Evolutionary conservation across 2,888 invertebrate species (phyloP).

Genomic region (Myopa testacea): DNA sequence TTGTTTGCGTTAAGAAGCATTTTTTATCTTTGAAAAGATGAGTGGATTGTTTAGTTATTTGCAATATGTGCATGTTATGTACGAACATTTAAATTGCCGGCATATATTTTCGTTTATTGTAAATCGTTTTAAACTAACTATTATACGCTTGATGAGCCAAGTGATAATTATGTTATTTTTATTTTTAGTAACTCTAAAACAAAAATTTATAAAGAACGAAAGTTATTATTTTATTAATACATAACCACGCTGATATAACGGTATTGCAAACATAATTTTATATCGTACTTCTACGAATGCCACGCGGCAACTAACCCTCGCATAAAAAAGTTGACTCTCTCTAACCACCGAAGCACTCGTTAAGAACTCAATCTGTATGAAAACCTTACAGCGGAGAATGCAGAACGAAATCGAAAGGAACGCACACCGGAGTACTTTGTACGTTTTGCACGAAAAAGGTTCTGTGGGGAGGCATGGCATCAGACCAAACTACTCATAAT

Average conservation of each 20-base stretch:
- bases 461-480: background rate
- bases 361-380: conserved; percentile 27
- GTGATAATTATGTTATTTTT: too few species aligned
- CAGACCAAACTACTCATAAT: background rate
- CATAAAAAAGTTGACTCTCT: conserved; percentile 56
- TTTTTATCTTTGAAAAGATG: too few species aligned
- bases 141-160: too few species aligned
- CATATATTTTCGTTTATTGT: too few species aligned
- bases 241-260: background rate
- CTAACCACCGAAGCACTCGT: conserved; percentile 50
- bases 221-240: too few species aligned
- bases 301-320: conserved; percentile 57
- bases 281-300: conserved; percentile 52
- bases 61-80: too few species aligned
- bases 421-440: background rate
- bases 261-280: conserved; percentile 2
- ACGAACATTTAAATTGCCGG: too few species aligned
- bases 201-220: too few species aligned
- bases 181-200: too few species aligned
- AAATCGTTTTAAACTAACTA: too few species aligned
- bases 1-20: too few species aligned
- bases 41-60: too few species aligned
- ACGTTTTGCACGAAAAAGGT: background rate
- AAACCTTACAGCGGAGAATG: conserved; percentile 24
- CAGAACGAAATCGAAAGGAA: background rate